phyloP scores from a whole-genome alignment of 2,888 invertebrate species.

The Atethmia centrago region DNA sequence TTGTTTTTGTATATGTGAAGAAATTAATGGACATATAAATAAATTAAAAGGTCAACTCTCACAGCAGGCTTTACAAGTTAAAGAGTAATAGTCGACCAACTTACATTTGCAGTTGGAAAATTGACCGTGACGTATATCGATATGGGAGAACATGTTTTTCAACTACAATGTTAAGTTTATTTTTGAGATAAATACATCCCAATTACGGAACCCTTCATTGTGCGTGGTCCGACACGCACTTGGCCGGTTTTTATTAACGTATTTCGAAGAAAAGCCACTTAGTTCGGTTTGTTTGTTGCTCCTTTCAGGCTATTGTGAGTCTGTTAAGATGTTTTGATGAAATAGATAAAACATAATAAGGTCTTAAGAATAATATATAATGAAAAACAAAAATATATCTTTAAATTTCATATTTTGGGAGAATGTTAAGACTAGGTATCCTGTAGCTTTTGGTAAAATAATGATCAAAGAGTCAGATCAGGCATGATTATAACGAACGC shows the following conservation, averaged over 20 bases:
- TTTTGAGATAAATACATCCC: too few species aligned
- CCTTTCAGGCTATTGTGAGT: constrained; percentile 1
- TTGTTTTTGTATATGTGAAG: too few species aligned
- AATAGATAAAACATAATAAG: not conserved
- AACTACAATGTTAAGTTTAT: too few species aligned
- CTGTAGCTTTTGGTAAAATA: not conserved
- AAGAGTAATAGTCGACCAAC: too few species aligned
- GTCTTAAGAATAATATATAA: not conserved
- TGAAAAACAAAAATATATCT: constrained; percentile 5
- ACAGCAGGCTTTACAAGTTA: too few species aligned
- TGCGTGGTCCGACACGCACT: too few species aligned
- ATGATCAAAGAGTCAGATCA: constrained; percentile 14
- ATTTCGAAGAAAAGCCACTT: constrained; percentile 24
- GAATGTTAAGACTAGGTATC: not conserved
- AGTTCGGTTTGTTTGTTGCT: constrained; percentile 12
- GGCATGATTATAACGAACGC: constrained; percentile 1
- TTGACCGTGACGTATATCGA: too few species aligned
- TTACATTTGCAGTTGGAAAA: too few species aligned
- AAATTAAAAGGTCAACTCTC: too few species aligned
- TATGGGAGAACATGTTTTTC: too few species aligned
- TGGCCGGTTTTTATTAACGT: constrained; percentile 18
- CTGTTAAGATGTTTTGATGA: constrained; percentile 6
- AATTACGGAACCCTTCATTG: too few species aligned
- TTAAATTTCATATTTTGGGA: not conserved
- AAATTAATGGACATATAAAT: too few species aligned